Evolutionary conservation across 2,797 vertebrate genomes (phyloP), one percentile per base, ranked within the genome.

Genomic region (Rhodeus uyekii): DNA sequence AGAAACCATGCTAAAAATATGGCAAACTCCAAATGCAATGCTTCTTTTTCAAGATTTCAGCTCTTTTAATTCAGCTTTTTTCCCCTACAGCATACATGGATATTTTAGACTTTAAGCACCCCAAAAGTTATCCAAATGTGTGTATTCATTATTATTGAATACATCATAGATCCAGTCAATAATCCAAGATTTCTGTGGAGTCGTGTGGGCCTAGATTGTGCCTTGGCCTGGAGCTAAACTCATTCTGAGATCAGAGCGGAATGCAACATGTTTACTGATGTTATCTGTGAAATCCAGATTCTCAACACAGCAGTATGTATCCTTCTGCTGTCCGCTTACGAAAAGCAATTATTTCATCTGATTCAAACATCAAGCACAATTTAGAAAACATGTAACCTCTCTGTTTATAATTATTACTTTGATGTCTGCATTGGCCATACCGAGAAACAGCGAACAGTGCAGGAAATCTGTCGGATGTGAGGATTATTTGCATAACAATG

Each of bases 401-500:
- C 36, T 48, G 34, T 58, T 64, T 38, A 60, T 77, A 46, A 83
- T 50, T 13, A 42, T 86, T 80, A 84, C 76, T 86, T 78, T 84
- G 81, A 84, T 81, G 84, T 60, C 53, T 44, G 58, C 64, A 55
- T 81, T 27, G 50, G 24, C 24, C 34, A 44, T 44, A 80, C 74
- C 82, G n/a, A 55, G n/a, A 73, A 85, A 75, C 83, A 38, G 29
- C 6, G 2, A 72, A 72, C 67, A 80, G 71, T 64, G 67, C 36
- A 77, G 38, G 10, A n/a, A 86, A 78, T 60, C 14, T 73, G 48
- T 69, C 69, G 81, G 74, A 71, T 71, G 42, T 34, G 55, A 83
- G 60, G 73, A 44, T 60, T 7, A 90, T 91, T 89, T 86, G 74
- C 88, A 88, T 88, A 60, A 89, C 85, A 90, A 89, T 87, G 63